Conservation (phyloP, 2,113 vertebrate species). For the Ptilorrhoa leucosticta region DNA sequence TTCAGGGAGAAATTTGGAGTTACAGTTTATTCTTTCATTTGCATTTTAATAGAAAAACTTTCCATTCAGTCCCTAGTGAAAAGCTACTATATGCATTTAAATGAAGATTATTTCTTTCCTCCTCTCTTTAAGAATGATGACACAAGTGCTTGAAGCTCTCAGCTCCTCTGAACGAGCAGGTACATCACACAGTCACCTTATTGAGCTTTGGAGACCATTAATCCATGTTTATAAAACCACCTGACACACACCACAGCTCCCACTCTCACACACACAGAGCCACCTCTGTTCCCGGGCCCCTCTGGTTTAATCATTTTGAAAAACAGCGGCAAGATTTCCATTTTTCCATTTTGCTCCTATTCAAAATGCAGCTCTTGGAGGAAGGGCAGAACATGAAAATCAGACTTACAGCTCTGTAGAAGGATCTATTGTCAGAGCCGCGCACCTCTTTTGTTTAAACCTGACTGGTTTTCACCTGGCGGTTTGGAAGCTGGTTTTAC, state of each 20-base stretch:
- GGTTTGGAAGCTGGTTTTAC: background rate
- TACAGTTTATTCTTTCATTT: conserved; percentile 78
- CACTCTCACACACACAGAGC: background rate
- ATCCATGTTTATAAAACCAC: conserved; percentile 15
- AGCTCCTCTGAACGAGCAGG: background rate
- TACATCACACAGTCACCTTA: background rate
- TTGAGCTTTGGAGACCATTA: conserved; percentile 39
- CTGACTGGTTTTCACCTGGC: background rate
- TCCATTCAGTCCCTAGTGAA: conserved; percentile 74
- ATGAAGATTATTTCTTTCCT: conserved; percentile 62
- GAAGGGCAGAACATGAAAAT: background rate
- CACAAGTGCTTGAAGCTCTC: conserved; percentile 45
- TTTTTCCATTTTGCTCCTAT: background rate
- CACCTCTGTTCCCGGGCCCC: background rate
- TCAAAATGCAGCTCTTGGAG: background rate
- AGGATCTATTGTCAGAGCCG: background rate
- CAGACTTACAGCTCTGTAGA: background rate
- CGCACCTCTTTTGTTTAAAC: background rate
- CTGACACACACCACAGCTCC: background rate
- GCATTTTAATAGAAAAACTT: conserved; percentile 88
- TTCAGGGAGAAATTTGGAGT: conserved; percentile 69
- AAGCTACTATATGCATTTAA: conserved; percentile 80
- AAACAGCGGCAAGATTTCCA: background rate
- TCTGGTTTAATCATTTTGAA: background rate
- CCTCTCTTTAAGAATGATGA: conserved; percentile 61